phyloP scores from a whole-genome alignment of 2,888 invertebrate genomes.

The Epistrophella euchroma region DNA sequence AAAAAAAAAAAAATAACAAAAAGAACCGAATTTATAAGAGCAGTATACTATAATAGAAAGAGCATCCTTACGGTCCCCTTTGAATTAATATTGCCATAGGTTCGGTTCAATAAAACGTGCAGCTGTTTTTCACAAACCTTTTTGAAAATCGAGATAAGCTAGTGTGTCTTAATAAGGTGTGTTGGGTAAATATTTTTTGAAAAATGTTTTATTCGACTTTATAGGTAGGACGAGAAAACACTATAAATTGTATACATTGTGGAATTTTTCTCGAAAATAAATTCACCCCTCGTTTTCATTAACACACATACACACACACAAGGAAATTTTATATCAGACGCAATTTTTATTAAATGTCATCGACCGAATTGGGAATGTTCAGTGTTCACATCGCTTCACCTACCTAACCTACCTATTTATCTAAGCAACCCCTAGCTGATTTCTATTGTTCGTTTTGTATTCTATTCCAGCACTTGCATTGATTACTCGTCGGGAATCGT shows the following conservation, averaged over 20 bases:
- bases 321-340: not conserved
- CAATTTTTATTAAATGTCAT: conserved; percentile 62
- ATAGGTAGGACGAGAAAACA: too few relatives aligned
- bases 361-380: conserved; percentile 60
- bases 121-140: conserved; percentile 19
- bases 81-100: conserved; percentile 17
- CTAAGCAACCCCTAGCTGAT: conserved; percentile 43
- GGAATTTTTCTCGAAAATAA: conserved; percentile 18
- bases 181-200: conserved; percentile 28
- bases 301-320: not conserved
- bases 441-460: conserved; percentile 51
- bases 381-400: not conserved
- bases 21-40: conserved; percentile 21
- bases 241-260: conserved; percentile 25
- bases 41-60: conserved; percentile 21
- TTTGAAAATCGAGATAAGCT: conserved; percentile 29
- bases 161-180: conserved; percentile 39
- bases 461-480: conserved; percentile 63
- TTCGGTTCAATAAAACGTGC: conserved; percentile 4
- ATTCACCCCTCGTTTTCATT: conserved; percentile 19
- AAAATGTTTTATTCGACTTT: conserved; percentile 7
- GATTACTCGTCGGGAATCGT: conserved; percentile 55
- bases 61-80: conserved; percentile 68
- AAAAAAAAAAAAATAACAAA: conserved; percentile 9
- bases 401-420: conserved; percentile 29